Conservation (phyloP, 2,888 invertebrate genomes). For the Corbicula japonica region DNA sequence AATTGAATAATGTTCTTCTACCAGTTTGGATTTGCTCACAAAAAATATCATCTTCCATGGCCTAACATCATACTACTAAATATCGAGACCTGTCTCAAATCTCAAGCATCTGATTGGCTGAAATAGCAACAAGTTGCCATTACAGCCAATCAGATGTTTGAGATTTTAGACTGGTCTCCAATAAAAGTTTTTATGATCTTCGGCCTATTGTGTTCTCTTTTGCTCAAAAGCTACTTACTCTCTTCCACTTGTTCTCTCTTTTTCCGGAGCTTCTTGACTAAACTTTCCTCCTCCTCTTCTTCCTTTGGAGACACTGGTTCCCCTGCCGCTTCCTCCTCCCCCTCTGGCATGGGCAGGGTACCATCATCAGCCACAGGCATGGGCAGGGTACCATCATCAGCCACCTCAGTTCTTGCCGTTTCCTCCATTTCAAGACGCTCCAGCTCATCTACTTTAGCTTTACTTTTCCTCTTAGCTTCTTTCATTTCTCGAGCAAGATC, state of each 20-base stretch:
- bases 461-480: slow-evolving; percentile 78
- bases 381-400: slow-evolving; percentile 73
- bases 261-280: slow-evolving; percentile 60
- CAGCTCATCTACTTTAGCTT: slow-evolving; percentile 77
- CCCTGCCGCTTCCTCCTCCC: slow-evolving; percentile 61
- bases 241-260: slow-evolving; percentile 68
- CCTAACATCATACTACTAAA: no score
- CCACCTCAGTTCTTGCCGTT: slow-evolving; percentile 64
- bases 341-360: slow-evolving; percentile 75
- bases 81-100: no score
- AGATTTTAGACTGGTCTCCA: no score
- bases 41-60: no score
- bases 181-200: no score
- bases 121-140: no score
- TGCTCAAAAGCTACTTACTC: no score
- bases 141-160: no score
- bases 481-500: slow-evolving; percentile 78
- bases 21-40: no score
- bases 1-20: no score
- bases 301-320: slow-evolving; percentile 45
- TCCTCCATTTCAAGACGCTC: slow-evolving; percentile 72
- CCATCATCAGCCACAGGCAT: slow-evolving; percentile 75
- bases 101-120: no score
- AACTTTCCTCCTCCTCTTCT: slow-evolving; percentile 54
- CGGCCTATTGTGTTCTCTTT: no score